phyloP scores from a whole-genome alignment of 1,140 invertebrate species.

The Chlorops oryzae region DNA sequence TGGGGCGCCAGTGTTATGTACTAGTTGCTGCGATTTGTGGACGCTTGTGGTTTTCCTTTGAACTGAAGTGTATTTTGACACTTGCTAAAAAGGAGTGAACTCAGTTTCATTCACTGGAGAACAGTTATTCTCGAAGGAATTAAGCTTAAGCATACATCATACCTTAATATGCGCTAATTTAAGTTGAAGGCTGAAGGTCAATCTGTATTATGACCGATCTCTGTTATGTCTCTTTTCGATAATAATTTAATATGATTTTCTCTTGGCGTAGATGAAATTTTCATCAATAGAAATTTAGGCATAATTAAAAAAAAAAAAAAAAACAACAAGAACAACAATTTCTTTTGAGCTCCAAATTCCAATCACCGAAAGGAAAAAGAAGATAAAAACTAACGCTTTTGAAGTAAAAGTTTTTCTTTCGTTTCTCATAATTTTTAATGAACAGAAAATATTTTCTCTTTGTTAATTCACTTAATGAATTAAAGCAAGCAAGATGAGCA shows the following conservation, averaged over 20 bases:
- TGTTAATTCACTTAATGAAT: constrained; percentile 15
- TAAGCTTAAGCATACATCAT: too few relatives aligned
- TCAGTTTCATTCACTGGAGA: too few relatives aligned
- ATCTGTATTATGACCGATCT: too few relatives aligned
- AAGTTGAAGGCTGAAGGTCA: too few relatives aligned
- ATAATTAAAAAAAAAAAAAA: too few relatives aligned
- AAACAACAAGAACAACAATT: too few relatives aligned
- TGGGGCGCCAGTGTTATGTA: constrained; percentile 32
- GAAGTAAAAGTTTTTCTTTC: constrained; percentile 10
- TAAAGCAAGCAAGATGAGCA: constrained; percentile 10
- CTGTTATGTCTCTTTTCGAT: too few relatives aligned
- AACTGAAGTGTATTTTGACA: constrained; percentile 35
- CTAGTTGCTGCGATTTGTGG: not conserved
- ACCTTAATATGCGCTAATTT: too few relatives aligned
- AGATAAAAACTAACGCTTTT: not conserved
- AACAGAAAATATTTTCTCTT: constrained; percentile 17
- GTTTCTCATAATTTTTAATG: constrained; percentile 8
- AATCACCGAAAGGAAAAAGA: not conserved
- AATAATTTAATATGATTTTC: too few relatives aligned
- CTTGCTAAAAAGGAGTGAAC: constrained; percentile 34
- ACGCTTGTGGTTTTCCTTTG: not conserved
- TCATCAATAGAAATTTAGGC: too few relatives aligned
- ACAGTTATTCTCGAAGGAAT: constrained; percentile 47
- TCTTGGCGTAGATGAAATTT: too few relatives aligned
- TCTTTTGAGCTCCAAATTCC: not conserved